Conservation (phyloP, 2,113 vertebrate species). For the Ctenomys sociabilis region DNA sequence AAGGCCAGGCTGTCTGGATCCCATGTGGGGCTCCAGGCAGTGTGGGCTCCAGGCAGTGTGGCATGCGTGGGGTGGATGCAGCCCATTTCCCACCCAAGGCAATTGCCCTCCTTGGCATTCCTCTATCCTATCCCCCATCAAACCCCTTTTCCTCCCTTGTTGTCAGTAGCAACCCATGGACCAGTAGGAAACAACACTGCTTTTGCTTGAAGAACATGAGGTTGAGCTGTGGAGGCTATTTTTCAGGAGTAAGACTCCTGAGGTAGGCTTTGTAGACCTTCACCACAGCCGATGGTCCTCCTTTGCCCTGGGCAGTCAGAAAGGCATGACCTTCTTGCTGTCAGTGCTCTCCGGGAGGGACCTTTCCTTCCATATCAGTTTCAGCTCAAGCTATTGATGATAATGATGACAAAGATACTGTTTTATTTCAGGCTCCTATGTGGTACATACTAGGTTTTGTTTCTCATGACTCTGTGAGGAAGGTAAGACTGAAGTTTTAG, state of each 20-base stretch:
- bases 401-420: background rate
- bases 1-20: background rate
- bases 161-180: fast-evolving
- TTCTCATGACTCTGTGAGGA: background rate
- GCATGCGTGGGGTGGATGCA: background rate
- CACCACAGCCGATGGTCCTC: background rate
- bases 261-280: background rate
- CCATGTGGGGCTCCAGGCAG: background rate
- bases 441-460: background rate
- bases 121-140: background rate
- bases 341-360: background rate
- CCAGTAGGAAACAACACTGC: background rate
- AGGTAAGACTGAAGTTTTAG: background rate
- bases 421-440: background rate
- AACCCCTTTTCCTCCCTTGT: background rate
- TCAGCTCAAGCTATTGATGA: background rate
- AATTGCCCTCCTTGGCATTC: background rate
- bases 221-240: background rate
- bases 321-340: fast-evolving
- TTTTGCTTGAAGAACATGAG: background rate
- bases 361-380: background rate
- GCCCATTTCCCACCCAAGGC: background rate
- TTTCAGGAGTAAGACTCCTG: background rate
- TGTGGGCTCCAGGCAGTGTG: background rate
- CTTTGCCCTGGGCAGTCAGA: background rate